Percentiles rank a stretch among this genome's conserved stretches.
phyloP scores from a whole-genome alignment of 92 coral and sea anemone species.

The Epizoanthus illoricatus region DNA sequence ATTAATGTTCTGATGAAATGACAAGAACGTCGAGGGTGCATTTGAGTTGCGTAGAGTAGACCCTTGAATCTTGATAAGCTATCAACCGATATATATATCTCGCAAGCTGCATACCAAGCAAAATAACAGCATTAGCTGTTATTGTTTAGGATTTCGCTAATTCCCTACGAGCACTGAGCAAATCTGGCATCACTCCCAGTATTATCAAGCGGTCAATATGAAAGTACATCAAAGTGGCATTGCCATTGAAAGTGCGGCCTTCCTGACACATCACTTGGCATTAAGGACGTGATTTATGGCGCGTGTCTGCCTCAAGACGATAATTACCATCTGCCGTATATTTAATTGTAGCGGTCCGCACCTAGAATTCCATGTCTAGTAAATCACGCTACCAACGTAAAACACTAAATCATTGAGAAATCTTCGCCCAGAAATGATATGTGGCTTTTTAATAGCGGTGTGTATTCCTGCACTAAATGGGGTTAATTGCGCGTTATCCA shows the following conservation, averaged over 20 bases:
- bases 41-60: not conserved
- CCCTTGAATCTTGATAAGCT: not conserved
- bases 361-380: not conserved
- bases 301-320: constrained; percentile 19
- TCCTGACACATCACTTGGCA: constrained; percentile 20
- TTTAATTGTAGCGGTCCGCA: constrained; percentile 5
- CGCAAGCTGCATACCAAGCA: not conserved
- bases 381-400: not conserved
- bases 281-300: constrained; percentile 41
- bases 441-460: not conserved
- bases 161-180: not conserved
- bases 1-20: constrained; percentile 35
- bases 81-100: not conserved
- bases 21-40: constrained; percentile 7
- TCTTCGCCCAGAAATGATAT: not conserved
- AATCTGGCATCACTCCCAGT: not conserved
- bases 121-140: not conserved
- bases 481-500: not conserved
- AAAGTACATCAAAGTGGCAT: not conserved
- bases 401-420: not conserved
- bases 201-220: not conserved
- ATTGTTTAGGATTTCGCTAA: not conserved
- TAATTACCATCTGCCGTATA: constrained; percentile 14
- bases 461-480: not conserved
- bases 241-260: constrained; percentile 8